Evolutionary conservation across 2,797 vertebrate species (phyloP).

Genomic region (Cetoscarus ocellatus): DNA sequence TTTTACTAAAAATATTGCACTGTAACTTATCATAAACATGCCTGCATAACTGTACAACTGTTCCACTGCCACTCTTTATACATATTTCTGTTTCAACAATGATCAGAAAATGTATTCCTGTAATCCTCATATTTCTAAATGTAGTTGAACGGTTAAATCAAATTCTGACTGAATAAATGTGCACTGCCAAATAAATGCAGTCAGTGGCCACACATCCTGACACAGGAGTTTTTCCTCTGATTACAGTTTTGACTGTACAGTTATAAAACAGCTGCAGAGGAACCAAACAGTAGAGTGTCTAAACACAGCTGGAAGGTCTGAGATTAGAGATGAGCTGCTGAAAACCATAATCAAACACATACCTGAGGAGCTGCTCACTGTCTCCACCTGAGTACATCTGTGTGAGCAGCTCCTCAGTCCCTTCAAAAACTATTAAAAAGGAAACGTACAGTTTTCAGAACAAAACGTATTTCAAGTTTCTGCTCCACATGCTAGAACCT

Average conservation of each 20-base stretch:
- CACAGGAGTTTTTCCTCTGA: not conserved
- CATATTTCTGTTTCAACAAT: too few species aligned
- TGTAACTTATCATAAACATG: too few species aligned
- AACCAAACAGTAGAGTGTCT: slow-evolving; percentile 8
- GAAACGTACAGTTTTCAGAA: not conserved
- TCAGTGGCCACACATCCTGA: too few species aligned
- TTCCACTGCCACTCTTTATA: too few species aligned
- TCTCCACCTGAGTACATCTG: not conserved
- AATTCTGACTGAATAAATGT: too few species aligned
- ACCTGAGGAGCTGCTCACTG: slow-evolving; percentile 25
- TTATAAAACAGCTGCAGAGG: slow-evolving; percentile 3
- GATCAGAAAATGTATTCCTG: too few species aligned
- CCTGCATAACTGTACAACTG: too few species aligned
- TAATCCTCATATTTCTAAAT: too few species aligned
- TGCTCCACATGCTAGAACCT: not conserved
- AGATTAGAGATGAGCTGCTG: slow-evolving; percentile 11
- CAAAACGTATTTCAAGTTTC: not conserved
- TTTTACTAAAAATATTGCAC: too few species aligned
- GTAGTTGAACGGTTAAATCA: too few species aligned
- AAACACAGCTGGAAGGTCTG: not conserved
- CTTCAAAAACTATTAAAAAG: too few species aligned
- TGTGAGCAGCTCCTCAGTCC: not conserved
- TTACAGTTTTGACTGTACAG: not conserved
- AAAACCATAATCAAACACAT: slow-evolving; percentile 21
- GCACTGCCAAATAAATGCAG: too few species aligned